Percentiles rank a stretch among this genome's conserved stretches.
Evolutionary conservation across 2,797 vertebrate species (phyloP).

Genomic region (Hemitrygon akajei): DNA sequence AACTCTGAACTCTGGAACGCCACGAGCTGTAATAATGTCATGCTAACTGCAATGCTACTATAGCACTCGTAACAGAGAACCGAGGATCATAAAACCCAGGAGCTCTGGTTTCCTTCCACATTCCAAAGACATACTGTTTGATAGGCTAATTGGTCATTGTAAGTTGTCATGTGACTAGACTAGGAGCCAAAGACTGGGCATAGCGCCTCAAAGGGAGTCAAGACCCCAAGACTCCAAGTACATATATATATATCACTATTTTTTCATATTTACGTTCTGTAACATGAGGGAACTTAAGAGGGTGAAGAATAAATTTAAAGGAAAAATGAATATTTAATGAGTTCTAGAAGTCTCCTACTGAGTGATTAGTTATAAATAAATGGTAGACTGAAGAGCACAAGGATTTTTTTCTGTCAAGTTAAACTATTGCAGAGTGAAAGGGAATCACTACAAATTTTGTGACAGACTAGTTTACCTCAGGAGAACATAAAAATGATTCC

Average conservation of each 20-base stretch:
- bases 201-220: background rate
- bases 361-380: conserved; percentile 30
- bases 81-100: too few species aligned
- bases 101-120: too few species aligned
- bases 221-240: too few species aligned
- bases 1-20: too few species aligned
- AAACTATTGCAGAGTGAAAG: background rate
- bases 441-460: background rate
- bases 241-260: too few species aligned
- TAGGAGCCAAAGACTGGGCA: too few species aligned
- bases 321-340: conserved; percentile 23
- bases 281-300: background rate
- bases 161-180: too few species aligned
- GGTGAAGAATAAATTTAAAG: background rate
- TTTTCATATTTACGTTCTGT: background rate
- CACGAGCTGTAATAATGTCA: too few species aligned
- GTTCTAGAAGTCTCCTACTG: background rate
- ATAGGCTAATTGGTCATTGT: too few species aligned
- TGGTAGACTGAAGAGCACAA: background rate
- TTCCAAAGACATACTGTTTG: too few species aligned
- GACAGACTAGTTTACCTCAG: conserved; percentile 7
- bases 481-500: conserved; percentile 16
- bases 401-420: conserved; percentile 2
- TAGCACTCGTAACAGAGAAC: too few species aligned
- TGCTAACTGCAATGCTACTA: too few species aligned